phyloP scores from a whole-genome alignment of 2,113 vertebrate species.

The Rhinogobius similis region DNA sequence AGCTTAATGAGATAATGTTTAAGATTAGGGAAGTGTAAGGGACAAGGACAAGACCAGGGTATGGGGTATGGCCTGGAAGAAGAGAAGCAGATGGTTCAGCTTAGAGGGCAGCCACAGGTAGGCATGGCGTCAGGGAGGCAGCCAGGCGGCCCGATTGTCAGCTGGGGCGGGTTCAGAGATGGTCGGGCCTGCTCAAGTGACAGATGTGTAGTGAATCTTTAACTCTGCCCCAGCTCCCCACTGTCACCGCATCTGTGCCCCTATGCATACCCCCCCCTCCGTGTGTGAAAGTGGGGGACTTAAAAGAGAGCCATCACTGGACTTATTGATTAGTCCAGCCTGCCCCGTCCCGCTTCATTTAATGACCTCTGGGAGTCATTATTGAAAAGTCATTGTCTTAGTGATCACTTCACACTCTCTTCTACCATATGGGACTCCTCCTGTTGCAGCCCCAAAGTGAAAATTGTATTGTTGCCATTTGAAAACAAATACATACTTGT shows the following conservation, averaged over 20 bases:
- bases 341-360: conserved; percentile 65
- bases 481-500: conserved; percentile 15
- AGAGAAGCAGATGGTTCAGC: conserved; percentile 57
- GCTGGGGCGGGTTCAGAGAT: conserved; percentile 59
- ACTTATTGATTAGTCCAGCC: conserved; percentile 78
- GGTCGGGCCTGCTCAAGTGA: conserved; percentile 53
- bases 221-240: conserved; percentile 68
- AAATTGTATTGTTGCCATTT: not conserved
- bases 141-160: conserved; percentile 55
- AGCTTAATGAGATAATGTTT: conserved; percentile 5
- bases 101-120: conserved; percentile 64
- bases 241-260: conserved; percentile 78
- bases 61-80: conserved; percentile 5
- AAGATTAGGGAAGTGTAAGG: conserved; percentile 1
- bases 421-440: conserved; percentile 62
- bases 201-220: conserved; percentile 84
- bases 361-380: conserved; percentile 77
- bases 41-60: conserved; percentile 13
- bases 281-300: conserved; percentile 59
- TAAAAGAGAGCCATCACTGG: conserved; percentile 68
- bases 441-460: conserved; percentile 50
- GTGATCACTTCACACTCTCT: conserved; percentile 62
- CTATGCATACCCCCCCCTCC: conserved; percentile 35
- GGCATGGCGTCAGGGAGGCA: conserved; percentile 60
- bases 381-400: conserved; percentile 66